A percentile compares a stretch with the other conserved stretches of the same genome.
These are phyloP conservation scores for Phalacrocorax pelagicus DNA, from an alignment of 2,113 vertebrate genomes.

Conservation along the genomic window DNA sequence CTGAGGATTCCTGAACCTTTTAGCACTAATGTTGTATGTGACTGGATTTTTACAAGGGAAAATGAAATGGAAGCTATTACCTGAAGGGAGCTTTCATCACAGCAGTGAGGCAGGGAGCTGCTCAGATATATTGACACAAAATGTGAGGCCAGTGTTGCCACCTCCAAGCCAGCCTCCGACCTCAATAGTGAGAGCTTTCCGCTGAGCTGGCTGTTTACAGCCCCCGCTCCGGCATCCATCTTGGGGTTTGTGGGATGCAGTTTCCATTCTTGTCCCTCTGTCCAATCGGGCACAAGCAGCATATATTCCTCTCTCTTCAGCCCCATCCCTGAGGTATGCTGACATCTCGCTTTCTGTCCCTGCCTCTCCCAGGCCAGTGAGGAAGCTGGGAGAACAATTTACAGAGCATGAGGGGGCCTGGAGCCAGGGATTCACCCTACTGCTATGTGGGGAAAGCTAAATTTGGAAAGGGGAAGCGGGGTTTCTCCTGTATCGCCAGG, in stretches of 20 bases:
- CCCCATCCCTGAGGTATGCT: neutral
- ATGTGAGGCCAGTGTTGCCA: constrained; percentile 8
- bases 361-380: neutral
- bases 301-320: neutral
- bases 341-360: neutral
- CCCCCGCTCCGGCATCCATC: neutral
- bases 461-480: neutral
- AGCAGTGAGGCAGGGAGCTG: neutral
- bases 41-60: neutral
- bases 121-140: neutral
- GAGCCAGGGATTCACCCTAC: neutral
- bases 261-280: neutral
- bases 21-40: neutral
- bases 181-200: neutral
- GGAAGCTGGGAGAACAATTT: neutral
- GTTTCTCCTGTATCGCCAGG: neutral
- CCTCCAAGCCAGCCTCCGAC: constrained; percentile 5
- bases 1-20: neutral
- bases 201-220: neutral
- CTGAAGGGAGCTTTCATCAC: neutral
- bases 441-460: neutral
- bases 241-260: neutral
- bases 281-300: neutral
- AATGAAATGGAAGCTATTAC: constrained; percentile 7
- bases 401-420: neutral